These are phyloP conservation scores for Gobiocypris rarus DNA, from an alignment of 2,113 vertebrate species.

Conservation along the genomic window DNA sequence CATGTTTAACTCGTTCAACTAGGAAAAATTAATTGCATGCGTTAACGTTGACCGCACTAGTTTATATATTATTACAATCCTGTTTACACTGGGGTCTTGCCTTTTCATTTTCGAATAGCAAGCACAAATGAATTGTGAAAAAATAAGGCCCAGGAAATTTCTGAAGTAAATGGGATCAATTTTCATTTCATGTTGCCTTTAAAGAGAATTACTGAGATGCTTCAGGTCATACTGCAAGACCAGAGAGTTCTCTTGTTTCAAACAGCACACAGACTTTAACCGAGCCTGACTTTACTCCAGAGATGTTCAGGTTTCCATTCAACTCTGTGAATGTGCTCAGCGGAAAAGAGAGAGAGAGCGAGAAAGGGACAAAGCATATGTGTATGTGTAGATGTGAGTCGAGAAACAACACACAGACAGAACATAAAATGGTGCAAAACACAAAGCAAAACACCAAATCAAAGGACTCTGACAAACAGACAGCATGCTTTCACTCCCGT, in stretches of 20 bases:
- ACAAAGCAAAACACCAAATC: neutral
- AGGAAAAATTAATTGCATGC: no score
- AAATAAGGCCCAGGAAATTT: neutral
- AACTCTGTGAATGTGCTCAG: neutral
- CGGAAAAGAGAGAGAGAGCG: no score
- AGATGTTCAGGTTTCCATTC: constrained; percentile 6
- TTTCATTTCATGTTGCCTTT: neutral
- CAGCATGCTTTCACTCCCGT: constrained; percentile 7
- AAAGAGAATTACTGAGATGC: constrained; percentile 8
- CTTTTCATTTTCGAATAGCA: no score
- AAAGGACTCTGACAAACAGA: constrained; percentile 19
- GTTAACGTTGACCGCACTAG: no score
- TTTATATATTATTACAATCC: neutral
- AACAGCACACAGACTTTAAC: neutral
- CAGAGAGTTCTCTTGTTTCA: neutral
- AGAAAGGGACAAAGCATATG: neutral
- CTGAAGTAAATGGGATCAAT: constrained; percentile 10
- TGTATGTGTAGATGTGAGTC: constrained; percentile 9
- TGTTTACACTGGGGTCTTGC: neutral
- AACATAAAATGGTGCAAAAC: constrained; percentile 14
- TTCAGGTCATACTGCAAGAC: neutral
- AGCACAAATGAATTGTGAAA: neutral
- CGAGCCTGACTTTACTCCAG: constrained; percentile 8
- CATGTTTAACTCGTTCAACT: no score
- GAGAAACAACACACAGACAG: neutral